Conservation (phyloP, 2,888 invertebrate species). For the Candidula unifasciata region DNA sequence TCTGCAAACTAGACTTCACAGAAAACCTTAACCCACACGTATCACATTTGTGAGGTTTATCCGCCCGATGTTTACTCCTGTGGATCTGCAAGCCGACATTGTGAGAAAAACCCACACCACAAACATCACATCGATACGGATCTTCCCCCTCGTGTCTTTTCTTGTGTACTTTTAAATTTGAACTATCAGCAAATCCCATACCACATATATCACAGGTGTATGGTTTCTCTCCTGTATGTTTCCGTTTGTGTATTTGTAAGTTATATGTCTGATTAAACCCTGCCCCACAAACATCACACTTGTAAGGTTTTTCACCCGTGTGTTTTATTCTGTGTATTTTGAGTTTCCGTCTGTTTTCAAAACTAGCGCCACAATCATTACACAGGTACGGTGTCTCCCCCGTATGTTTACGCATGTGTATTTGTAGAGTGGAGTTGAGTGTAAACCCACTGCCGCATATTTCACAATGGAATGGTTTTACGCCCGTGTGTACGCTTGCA, state of each 20-base stretch:
- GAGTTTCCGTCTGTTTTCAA: constrained; percentile 38
- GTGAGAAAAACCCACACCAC: constrained; percentile 23
- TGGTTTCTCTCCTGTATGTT: neutral
- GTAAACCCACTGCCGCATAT: constrained; percentile 48
- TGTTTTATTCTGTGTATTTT: constrained; percentile 42
- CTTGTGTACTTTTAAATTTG: neutral
- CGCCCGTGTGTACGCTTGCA: neutral
- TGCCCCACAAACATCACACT: constrained; percentile 24
- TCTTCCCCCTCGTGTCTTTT: constrained; percentile 18
- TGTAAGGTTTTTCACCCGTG: constrained; percentile 46
- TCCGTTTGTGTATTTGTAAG: neutral
- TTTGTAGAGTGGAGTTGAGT: constrained; percentile 31
- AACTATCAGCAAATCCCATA: constrained; percentile 9
- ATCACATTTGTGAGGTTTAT: constrained; percentile 30
- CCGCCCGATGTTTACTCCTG: constrained; percentile 19
- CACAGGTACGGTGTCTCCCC: constrained; percentile 42
- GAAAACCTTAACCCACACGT: constrained; percentile 41
- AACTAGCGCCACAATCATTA: constrained; percentile 40
- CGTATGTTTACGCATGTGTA: constrained; percentile 47
- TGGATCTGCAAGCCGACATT: constrained; percentile 13
- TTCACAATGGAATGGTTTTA: constrained; percentile 20
- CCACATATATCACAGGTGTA: neutral
- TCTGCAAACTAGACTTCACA: constrained; percentile 30
- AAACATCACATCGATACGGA: constrained; percentile 17
- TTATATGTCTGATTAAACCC: neutral